These are phyloP conservation scores for Brachionus plicatilis DNA, from an alignment of 1,140 invertebrate species.

Conservation along the genomic window DNA sequence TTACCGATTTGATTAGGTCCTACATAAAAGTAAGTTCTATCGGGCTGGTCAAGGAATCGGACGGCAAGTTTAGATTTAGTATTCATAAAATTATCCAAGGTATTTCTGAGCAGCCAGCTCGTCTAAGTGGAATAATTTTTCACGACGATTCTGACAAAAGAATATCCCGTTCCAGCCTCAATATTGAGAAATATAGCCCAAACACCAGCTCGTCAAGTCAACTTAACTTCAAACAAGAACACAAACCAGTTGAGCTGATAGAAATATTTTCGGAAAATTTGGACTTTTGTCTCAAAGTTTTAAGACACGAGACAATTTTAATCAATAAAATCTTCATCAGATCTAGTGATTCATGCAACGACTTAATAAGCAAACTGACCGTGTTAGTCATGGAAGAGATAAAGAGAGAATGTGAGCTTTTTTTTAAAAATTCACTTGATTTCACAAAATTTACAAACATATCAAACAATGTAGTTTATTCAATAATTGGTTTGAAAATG, in stretches of 20 bases:
- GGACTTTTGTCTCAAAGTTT: slow-evolving; percentile 32
- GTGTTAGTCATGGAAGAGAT: slow-evolving; percentile 9
- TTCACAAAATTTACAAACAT: slow-evolving; percentile 22
- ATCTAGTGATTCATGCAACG: not conserved
- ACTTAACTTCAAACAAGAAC: not conserved
- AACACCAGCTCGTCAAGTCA: not conserved
- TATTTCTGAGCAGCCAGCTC: not conserved
- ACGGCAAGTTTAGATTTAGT: not conserved
- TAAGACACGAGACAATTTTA: slow-evolving; percentile 14
- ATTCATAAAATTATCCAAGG: not conserved
- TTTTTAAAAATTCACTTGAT: slow-evolving; percentile 11
- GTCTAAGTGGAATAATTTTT: not conserved
- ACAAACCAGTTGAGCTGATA: not conserved
- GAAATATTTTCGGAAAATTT: slow-evolving; percentile 15
- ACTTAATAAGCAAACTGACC: slow-evolving; percentile 4
- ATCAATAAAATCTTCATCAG: not conserved
- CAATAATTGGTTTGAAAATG: not conserved
- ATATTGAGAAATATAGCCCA: not conserved
- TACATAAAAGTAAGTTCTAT: not conserved
- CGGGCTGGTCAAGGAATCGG: not conserved
- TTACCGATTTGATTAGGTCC: not conserved
- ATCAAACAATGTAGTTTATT: not conserved
- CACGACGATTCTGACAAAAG: not conserved
- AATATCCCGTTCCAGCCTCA: not conserved
- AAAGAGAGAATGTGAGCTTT: slow-evolving; percentile 4